Evolutionary conservation across 2,888 invertebrate genomes (phyloP).

Genomic region (Macrosiphum euphorbiae): DNA sequence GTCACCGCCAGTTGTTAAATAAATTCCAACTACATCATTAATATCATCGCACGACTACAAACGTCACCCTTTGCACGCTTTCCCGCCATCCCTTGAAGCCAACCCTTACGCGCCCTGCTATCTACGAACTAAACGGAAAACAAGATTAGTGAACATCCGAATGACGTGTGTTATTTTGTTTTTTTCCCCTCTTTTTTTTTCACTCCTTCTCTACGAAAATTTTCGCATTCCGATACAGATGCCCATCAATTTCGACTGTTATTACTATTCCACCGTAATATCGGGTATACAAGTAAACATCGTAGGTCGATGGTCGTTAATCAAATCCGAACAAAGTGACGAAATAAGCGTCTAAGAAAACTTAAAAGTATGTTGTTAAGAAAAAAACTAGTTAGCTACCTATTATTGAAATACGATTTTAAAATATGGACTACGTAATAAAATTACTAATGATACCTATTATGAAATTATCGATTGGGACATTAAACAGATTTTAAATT

Average conservation of each 20-base stretch:
- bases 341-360: not conserved
- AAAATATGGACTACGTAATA: not conserved
- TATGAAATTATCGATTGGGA: not conserved
- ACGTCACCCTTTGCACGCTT: conserved; percentile 10
- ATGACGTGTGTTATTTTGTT: conserved; percentile 54
- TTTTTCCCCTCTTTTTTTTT: not conserved
- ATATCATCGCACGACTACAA: conserved; percentile 52
- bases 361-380: not conserved
- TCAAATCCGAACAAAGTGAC: conserved; percentile 25
- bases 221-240: conserved; percentile 53
- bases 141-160: conserved; percentile 62
- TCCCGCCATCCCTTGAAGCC: not conserved
- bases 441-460: not conserved
- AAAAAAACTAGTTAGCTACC: not conserved
- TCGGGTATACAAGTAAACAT: not conserved
- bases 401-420: not conserved
- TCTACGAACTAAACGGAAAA: conserved; percentile 46
- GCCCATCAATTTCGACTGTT: conserved; percentile 60
- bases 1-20: conserved; percentile 51
- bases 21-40: conserved; percentile 61
- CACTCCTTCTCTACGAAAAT: not conserved
- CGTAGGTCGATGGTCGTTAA: conserved; percentile 43
- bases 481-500: not conserved
- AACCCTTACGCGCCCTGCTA: conserved; percentile 29
- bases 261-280: conserved; percentile 38